Percentiles rank a stretch among this genome's conserved stretches.
phyloP scores from a whole-genome alignment of 2,797 vertebrate genomes.

The Nannoperca australis region DNA sequence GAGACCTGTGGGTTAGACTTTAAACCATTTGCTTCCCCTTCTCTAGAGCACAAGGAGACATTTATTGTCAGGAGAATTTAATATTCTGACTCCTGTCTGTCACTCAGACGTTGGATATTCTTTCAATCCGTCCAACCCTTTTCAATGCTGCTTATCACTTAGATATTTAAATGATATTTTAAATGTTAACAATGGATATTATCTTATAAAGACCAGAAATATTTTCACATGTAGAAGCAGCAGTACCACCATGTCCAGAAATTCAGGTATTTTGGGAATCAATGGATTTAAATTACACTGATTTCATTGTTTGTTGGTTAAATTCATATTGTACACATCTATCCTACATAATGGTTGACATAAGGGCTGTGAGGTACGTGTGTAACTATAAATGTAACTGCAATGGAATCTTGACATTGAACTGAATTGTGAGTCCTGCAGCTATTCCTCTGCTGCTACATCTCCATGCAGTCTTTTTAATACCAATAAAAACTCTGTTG shows the following conservation, averaged over 20 bases:
- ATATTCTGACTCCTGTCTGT: slow-evolving; percentile 19
- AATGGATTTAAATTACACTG: not conserved
- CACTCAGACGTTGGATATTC: not conserved
- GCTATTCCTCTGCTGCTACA: slow-evolving; percentile 16
- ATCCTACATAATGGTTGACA: slow-evolving; percentile 6
- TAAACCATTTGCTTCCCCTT: not conserved
- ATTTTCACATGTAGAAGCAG: not conserved
- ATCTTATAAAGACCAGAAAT: not conserved
- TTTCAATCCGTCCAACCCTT: not conserved
- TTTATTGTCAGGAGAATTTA: slow-evolving; percentile 24
- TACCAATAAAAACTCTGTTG: slow-evolving; percentile 18
- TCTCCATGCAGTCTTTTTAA: slow-evolving; percentile 23
- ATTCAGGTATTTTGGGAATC: not conserved
- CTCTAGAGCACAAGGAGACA: slow-evolving; percentile 28
- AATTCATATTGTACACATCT: not conserved
- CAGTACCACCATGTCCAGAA: not conserved
- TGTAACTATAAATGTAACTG: slow-evolving; percentile 14
- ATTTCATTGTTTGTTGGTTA: not conserved
- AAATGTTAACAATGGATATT: not conserved
- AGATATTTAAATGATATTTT: not conserved
- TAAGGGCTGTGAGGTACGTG: not conserved
- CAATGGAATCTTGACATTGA: slow-evolving; percentile 21
- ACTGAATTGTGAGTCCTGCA: slow-evolving; percentile 8
- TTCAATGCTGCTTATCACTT: not conserved
- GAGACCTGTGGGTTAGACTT: slow-evolving; percentile 49